Evolutionary conservation across 2,797 vertebrate genomes (phyloP), one percentile per base, ranked within the genome.

Genomic region (Poecile montanus): DNA sequence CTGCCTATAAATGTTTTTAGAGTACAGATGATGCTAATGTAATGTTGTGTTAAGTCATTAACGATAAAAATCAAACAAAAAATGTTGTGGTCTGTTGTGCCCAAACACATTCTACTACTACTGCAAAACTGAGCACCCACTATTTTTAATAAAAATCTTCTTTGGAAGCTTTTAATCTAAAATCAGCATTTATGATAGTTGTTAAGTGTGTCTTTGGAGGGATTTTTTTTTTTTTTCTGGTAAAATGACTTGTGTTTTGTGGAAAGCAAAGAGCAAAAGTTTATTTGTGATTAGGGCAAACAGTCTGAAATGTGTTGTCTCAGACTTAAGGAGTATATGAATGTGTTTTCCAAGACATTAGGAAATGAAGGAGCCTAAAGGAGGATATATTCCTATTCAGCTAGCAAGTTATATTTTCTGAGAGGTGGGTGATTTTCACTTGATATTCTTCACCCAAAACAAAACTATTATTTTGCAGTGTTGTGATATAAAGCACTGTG

Each of bases 1-100:
- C 88, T 93, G 80, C 74, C 91, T 96, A 85, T 77, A 91, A 96
- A 94, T 90, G 90, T 76, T 93, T 91, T 68, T 56, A 70, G 77
- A 94, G 40, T 62, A 56, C 70, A 44, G 65, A 72, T 89, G 53
- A 92, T 89, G 85, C 57, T 67, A 88, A 71, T 42, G 74, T 80
- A 74, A 32, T 61, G 38, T 71, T 81, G 7, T 54, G 79, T 63
- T 79, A 92, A 91, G 32, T 80, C 75, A 91, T 66, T 87, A 91
- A 67, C 42, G 92, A 40, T 47, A 83, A 93, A 92, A 87, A 82
- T 67, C 19, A 82, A 42, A 40, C 17, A 23, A 19, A 27, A 78
- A 56, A 38, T 60, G 60, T 71, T 77, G 26, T 30, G 13, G 4
- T 50, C 5, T 13, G 2, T 63, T 95, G 77, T 53, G 20, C n/a